Conservation (phyloP, 2,797 vertebrate species). For the Phylloscopus collybita region DNA sequence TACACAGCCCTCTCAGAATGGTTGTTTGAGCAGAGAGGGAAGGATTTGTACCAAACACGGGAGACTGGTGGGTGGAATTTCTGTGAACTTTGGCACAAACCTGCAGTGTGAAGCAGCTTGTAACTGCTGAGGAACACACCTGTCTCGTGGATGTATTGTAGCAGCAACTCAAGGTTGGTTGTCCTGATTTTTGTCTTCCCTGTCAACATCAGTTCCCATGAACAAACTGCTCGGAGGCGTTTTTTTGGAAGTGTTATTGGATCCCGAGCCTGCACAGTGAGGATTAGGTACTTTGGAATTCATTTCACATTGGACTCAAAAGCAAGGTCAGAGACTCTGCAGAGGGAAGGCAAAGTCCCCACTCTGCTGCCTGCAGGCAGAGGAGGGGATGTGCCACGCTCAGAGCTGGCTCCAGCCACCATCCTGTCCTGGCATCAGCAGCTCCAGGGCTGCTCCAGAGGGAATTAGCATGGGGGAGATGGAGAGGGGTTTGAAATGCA, state of each 20-base stretch:
- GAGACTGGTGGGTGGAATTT: not conserved
- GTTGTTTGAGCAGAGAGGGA: not conserved
- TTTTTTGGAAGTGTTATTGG: not conserved
- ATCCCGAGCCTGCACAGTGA: not conserved
- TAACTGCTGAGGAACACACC: not conserved
- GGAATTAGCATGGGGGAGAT: not conserved
- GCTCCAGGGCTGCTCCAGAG: not conserved
- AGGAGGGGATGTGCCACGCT: not conserved
- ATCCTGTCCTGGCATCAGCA: not conserved
- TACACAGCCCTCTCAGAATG: accelerated
- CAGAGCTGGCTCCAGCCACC: not conserved
- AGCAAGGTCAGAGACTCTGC: constrained; percentile 63
- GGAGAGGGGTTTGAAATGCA: not conserved
- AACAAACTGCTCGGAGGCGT: not conserved
- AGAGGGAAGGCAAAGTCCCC: constrained; percentile 34
- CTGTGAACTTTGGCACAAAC: not conserved
- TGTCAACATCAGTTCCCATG: constrained; percentile 5
- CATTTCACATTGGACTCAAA: constrained; percentile 54
- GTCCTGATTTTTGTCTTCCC: constrained; percentile 2
- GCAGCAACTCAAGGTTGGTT: not conserved
- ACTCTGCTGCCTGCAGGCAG: constrained; percentile 33
- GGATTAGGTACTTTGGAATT: constrained; percentile 24
- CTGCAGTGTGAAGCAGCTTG: not conserved
- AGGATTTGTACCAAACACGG: not conserved
- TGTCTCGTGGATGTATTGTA: not conserved